Base-by-base conservation (phyloP, 2,113 vertebrate genomes). In the Leptocoma aspasia region DNA sequence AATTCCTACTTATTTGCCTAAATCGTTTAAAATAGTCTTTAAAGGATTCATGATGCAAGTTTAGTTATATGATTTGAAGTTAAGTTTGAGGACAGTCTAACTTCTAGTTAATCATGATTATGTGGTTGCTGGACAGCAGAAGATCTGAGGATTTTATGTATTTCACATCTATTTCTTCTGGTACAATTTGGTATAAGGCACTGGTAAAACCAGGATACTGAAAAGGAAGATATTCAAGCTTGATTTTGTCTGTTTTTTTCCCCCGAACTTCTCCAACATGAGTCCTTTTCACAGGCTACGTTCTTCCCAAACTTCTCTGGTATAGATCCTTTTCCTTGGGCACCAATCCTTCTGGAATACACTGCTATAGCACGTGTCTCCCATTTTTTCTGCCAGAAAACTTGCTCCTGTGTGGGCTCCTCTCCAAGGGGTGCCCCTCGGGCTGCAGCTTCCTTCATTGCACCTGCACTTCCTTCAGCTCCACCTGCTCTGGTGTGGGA, bases 401-500 rank as follows among this genome's bases (percentile, higher is more conserved):
- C 9, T n/a, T 70, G 15, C 3, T 54, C 5, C 8, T 60, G 7
- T 2, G 5, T 69, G 31, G 11, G 13, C 5, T 42, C 3, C 44
- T 69, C 28, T 47, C 23, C 4, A 4, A 8, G 21, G 6, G 3
- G 4, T 42, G 31, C 33, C 61, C 19, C 19, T 37, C 21, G 42
- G 37, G 16, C 31, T 70, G 39, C 39, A 53, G 9, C 15, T 28
- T n/a, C 66, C 47, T 54, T 66, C 41, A 56, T 5, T 39, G 16
- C 35, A 23, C 39, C 45, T 27, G 35, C 23, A 50, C 2, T 33
- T 50, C 35, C 45, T 26, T 11, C 35, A 50, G 45, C 10, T 27
- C n/a, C 22, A 22, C 5, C 16, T n/a, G 19, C 19, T 45, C 63
- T 31, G 8, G 5, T 0, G 1, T 24, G 27, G 19, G 10, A 5